Base-by-base conservation (phyloP, 2,888 invertebrate genomes). In the Sthenelais limicola region DNA sequence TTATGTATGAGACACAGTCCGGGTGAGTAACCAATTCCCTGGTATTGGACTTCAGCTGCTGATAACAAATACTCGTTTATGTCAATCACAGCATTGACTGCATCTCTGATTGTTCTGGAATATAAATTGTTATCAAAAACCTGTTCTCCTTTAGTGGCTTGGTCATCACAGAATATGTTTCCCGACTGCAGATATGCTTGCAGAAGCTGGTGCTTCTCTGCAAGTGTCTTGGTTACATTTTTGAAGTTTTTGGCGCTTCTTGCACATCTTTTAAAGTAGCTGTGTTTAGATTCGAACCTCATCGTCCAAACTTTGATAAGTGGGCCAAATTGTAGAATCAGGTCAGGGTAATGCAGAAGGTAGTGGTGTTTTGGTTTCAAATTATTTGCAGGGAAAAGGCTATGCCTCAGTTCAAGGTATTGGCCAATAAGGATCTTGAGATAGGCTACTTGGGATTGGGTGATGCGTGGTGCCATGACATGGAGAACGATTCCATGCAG, bases 201-300 rank as follows among this genome's bases (percentile, higher is more conserved):
- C 21, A 75, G 54, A 9, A 73, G 43, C 32, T 76, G 78, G 62
- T 78, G 78, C 43, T 67, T 73, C 7, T 70, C 21, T 51, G 75
- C 71, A 24, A 77, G 58, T 38, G 72, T 68, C 15, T 30, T 49
- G 21, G 38, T 30, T 12, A 73, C 38, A 66, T 78, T 76, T 43
- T 71, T 76, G 67, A 56, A 78, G 43, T 77, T 75, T 21, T 77
- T 71, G 21, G 72, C 51, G 33, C 68, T 71, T 33, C 72, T 71
- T 30, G 74, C 71, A 66, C 74, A 74, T 24, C 67, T 54, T 51
- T 79, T 77, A 66, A 78, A 78, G 68, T 76, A 77, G 48, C 68
- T 49, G 62, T 78, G 76, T 67, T 73, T 78, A 43, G 73, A 73
- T 67, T 78, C 77, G 68, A 79, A 78, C 15, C 76, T 38, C 73